Evolutionary conservation across 2,888 invertebrate genomes (phyloP), one percentile per base, ranked within the genome.

Genomic region (Elysia crispata): DNA sequence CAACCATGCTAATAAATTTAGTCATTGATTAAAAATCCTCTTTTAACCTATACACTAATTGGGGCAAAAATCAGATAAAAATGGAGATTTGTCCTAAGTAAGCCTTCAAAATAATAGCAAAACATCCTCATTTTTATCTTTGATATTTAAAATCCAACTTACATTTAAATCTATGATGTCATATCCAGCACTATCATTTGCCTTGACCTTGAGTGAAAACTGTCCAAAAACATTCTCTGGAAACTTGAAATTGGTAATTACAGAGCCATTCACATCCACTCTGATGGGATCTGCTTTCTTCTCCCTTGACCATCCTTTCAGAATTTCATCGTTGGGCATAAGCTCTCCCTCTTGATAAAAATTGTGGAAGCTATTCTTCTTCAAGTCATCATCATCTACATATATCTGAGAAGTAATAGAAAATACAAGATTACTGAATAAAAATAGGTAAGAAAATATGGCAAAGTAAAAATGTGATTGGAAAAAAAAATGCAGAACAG

Each of bases 171-270:
- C 23, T 11, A 82, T 18, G 0, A 76, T 81, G 66, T 77, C 77
- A 49, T 66, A 76, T 1, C 85, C 85, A 69, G 83, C 84, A 50
- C 77, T 74, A 69, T 85, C 84, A 76, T 81, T 82, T 15, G 70
- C 84, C 41, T 81, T n/a, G 49, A 85, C 75, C 15, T 30, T n/a
- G 33, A 84, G 54, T 0, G 60, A 64, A 28, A 83, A 81, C 13
- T 67, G 74, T 1, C 85, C 85, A 33, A 78, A 80, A 41, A 77
- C 57, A 41, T 81, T 76, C 18, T 79, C 84, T 0, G 81, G 64
- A 49, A 85, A 80, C 8, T 73, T 76, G 23, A 80, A 69, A 23
- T 81, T 82, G 0, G 83, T 83, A 8, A 28, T 49, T 0, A 85
- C 57, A 5, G 80, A 80, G 0, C 85, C 85, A 76, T 84, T 84